phyloP scores from a whole-genome alignment of 2,888 invertebrate genomes.

The Sisyra terminalis region DNA sequence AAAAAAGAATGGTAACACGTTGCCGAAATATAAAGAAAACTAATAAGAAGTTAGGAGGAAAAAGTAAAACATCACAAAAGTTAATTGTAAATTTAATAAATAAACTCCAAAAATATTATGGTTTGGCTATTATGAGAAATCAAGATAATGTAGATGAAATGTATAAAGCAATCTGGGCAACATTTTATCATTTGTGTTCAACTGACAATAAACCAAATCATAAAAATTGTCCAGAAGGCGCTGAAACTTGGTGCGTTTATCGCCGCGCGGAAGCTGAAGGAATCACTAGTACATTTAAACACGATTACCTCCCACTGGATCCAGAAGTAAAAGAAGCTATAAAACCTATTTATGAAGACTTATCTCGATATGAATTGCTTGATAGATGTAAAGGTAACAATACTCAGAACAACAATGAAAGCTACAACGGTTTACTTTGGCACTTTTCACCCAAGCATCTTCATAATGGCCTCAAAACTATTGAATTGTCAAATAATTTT shows the following conservation, averaged over 20 bases:
- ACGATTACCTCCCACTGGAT: background rate
- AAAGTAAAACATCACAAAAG: conserved; percentile 8
- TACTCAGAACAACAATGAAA: conserved; percentile 11
- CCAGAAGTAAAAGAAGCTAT: background rate
- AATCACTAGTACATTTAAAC: background rate
- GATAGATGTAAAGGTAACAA: conserved; percentile 7
- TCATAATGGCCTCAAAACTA: conserved; percentile 5
- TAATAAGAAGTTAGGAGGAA: too few species aligned
- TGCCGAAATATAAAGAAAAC: conserved; percentile 8
- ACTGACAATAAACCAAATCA: conserved; percentile 19
- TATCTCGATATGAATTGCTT: conserved; percentile 1
- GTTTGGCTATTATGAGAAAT: conserved; percentile 17
- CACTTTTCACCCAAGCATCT: conserved; percentile 11
- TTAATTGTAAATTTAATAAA: conserved; percentile 16
- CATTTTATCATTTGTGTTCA: conserved; percentile 17
- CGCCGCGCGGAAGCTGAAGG: conserved; percentile 9
- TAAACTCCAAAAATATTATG: conserved; percentile 18
- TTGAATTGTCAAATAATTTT: too few species aligned
- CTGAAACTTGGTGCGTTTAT: conserved; percentile 13
- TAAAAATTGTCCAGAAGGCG: conserved; percentile 15
- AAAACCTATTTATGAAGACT: conserved; percentile 1
- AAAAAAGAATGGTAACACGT: conserved; percentile 11
- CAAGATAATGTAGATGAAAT: conserved; percentile 16
- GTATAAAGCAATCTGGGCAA: conserved; percentile 18
- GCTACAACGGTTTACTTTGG: conserved; percentile 9